Evolutionary conservation across 2,888 invertebrate species (phyloP), one percentile per base, ranked within the genome.

Genomic region (Punctoribates punctum): DNA sequence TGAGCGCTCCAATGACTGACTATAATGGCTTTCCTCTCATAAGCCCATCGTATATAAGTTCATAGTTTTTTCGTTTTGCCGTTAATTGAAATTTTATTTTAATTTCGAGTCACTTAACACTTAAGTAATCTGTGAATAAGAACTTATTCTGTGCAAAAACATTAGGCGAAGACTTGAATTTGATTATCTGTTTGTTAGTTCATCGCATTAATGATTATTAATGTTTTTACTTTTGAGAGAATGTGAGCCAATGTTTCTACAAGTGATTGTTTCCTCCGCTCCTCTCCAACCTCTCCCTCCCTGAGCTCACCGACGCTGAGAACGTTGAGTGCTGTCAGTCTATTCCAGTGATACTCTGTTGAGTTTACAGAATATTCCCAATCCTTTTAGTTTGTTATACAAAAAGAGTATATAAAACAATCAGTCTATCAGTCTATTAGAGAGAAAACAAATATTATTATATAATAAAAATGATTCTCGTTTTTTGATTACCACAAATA

Each of bases 401-500:
- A 62, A 17, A 29, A 34, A 62, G 1, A 15, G 62, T 62, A 1
- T 62, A 29, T 62, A 62, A 62, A 62, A 29, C 17, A 23, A 60
- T 15, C 27, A 60, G 60, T 42, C 42, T 42, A 42, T 42, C 60
- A 13, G 27, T 27, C 62, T 29, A 62, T 62, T 62, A 62, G 29
- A 29, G 25, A 17, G 23, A 62, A 60, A 62, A 62, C 62, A 62
- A 62, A 62, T 62, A 62, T 62, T 34, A 34, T 62, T 62, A 57
- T 25, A 57, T 57, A 57, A 51, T 17, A 57, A 57, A 57, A 57
- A 57, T 57, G 57, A 57, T 57, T 57, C 25, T 57, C 25, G n/a
- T 57, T 25, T 57, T 57, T 57, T 57, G 57, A 57, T 57, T 57
- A 57, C 57, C 57, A 25, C 57, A 57, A 25, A 62, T 4, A 17